Evolutionary conservation across 2,113 vertebrate species (phyloP).

Genomic region (Peromyscus polionotus): DNA sequence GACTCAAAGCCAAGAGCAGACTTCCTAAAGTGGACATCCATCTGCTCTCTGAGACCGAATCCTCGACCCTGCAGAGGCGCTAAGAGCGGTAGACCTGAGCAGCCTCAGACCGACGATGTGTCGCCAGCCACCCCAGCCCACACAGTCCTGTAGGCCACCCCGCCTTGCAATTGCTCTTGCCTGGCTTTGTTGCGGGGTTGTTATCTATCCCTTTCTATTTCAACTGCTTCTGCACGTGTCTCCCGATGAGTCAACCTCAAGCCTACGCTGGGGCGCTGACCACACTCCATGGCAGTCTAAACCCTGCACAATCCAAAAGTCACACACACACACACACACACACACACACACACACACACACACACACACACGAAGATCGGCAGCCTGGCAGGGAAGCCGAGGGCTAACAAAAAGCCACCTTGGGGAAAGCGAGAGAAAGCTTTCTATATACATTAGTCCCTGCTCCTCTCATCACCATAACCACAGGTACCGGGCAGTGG

Average conservation of each 20-base stretch:
- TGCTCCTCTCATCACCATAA: background rate
- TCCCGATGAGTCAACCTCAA: background rate
- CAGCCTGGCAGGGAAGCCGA: background rate
- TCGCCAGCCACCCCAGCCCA: too few species aligned
- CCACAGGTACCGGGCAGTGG: background rate
- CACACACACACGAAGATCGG: conserved; percentile 29
- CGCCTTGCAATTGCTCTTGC: background rate
- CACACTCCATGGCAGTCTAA: background rate
- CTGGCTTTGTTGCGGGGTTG: background rate
- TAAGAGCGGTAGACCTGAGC: rapidly evolving
- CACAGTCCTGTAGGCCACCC: background rate
- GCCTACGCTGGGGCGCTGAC: background rate
- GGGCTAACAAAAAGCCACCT: conserved; percentile 45
- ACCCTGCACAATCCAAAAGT: background rate
- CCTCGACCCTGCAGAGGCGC: background rate
- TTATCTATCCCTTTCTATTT: background rate
- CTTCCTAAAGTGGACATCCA: background rate
- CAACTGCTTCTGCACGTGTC: conserved; percentile 7
- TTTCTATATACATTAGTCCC: conserved; percentile 34
- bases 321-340: background rate
- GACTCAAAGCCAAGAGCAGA: background rate
- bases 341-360: background rate
- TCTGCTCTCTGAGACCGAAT: background rate
- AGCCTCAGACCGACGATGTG: background rate
- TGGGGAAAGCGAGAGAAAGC: conserved; percentile 36